Base-by-base conservation (phyloP, 2,888 invertebrate genomes). In the Eugnorisma glareosa region DNA sequence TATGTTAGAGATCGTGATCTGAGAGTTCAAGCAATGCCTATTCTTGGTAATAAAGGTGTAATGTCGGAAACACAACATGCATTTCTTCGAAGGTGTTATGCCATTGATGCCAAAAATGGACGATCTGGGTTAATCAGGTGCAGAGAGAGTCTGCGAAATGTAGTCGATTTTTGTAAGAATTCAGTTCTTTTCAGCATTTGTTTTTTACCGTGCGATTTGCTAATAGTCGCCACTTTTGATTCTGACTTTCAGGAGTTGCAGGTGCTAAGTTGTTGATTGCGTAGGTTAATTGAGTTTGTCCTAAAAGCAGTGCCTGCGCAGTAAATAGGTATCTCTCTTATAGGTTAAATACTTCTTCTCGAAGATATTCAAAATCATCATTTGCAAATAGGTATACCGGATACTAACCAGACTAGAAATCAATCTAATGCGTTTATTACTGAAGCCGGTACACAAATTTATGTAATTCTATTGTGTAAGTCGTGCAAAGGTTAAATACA, bases 401-500 rank as follows among this genome's bases (percentile, higher is more conserved):
- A 54, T 73, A 51, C n/a, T 28, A 24, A 28, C 11, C 28, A 31
- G 24, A 71, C 28, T 31, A 51, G 18, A 71, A 51, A 51, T 73
- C 10, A 37, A 11, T 51, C 28, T n/a, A 43, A 31, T 24, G 35
- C 37, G 71, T 71, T 72, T 37, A 35, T 37, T 72, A 45, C 35
- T 48, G 35, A 71, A 37, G 15, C 37, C 71, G 15, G 15, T n/a
- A 45, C 11, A 72, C n/a, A 31, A 8, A 72, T 73, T 40, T 73
- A 73, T 54, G 18, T 37, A 37, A 48, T 70, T 72, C 28, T 21
- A 70, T 28, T 28, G 28, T 24, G 21, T 11, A 28, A 68, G 48
- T 69, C n/a, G 45, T 66, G 54, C 31, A 69, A 64, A 78, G 57
- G 69, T 77, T 77, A 69, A 78, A 78, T 77, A 69, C 68, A 76